phyloP scores from a whole-genome alignment of 2,113 vertebrate species.

The Apeltes quadracus region DNA sequence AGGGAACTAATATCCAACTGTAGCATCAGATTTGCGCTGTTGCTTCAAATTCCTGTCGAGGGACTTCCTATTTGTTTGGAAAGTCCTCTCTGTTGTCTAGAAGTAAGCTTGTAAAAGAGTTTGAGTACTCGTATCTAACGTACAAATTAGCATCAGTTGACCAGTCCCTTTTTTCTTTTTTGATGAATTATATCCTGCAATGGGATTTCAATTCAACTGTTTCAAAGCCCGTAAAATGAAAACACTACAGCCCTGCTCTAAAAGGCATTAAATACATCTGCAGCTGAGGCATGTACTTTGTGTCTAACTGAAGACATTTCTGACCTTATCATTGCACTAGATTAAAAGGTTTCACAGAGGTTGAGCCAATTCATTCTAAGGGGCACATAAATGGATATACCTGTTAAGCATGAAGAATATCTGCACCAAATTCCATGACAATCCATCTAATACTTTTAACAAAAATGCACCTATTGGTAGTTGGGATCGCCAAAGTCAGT shows the following conservation, averaged over 20 bases:
- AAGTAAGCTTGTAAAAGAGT: background rate
- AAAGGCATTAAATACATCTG: background rate
- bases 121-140: background rate
- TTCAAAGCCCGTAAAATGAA: background rate
- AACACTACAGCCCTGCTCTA: background rate
- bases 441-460: background rate
- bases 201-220: too few relatives aligned
- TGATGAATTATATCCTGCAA: too few relatives aligned
- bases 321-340: background rate
- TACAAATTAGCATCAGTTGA: background rate
- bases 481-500: background rate
- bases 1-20: slow-evolving; percentile 2
- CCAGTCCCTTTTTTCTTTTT: too few relatives aligned
- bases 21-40: background rate
- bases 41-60: background rate
- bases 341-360: background rate
- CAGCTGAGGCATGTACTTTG: background rate
- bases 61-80: too few relatives aligned
- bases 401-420: background rate
- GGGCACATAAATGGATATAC: background rate
- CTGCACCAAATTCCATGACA: background rate
- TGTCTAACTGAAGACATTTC: background rate
- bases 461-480: background rate
- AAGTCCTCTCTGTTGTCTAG: background rate
- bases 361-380: background rate